Base-by-base conservation (phyloP, 1,140 invertebrate genomes). In the Solenopsis invicta region DNA sequence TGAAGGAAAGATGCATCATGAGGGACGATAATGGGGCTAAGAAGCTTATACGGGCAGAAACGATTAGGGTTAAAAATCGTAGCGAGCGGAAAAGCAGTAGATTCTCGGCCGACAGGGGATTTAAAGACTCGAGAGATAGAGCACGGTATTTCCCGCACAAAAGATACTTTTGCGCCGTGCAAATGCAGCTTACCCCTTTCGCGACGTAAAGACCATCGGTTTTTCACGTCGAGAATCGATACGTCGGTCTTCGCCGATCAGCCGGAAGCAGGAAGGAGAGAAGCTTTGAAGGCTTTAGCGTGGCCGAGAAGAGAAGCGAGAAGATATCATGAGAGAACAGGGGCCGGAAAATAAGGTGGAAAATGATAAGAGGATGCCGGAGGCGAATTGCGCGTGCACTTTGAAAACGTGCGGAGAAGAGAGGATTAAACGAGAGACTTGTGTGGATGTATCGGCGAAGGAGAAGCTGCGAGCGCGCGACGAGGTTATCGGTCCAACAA, bases 1-100 rank as follows among this genome's bases (percentile, higher is more conserved):
- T 48, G 24, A 59, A 12, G 1, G 18, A 48, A 75, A 75, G 9
- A 80, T 74, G 37, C 77, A 37, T 45, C 62, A 18, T 52, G n/a
- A 59, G 9, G 18, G 48, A 29, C 10, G 3, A 50, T 87, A 85
- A 89, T 90, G 74, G 16, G 48, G 18, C 24, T 87, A 18, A 59
- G 4, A 12, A 52, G 34, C 1, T 71, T 66, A 18, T 64, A 66
- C 24, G 4, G 10, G 10, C 52, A 29, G 12, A 89, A 45, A 45
- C 69, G 12, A 75, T 41, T 59, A 10, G 54, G n/a, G 24, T 12
- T 54, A 8, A 62, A 59, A 54, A 34, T 24, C 50, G 12, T 54
- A 62, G 10, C 21, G 37, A 12, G 5, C 18, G 8, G 12, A 77
- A 41, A 59, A 87, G n/a, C n/a, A 6, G 1, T 54, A 24, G 4